phyloP scores from a whole-genome alignment of 1,140 invertebrate species.

The Drosophila ironensis region DNA sequence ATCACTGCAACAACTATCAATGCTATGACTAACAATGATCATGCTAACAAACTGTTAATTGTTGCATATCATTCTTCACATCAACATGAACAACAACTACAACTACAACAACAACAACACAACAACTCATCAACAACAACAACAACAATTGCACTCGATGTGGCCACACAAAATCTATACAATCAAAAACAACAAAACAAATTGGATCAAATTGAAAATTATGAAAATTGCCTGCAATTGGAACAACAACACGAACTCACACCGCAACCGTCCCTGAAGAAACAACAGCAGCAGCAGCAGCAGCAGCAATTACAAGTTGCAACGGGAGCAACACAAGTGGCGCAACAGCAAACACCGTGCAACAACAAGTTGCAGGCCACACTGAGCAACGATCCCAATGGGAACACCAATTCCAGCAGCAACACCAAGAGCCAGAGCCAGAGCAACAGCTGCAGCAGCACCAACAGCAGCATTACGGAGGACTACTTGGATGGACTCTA shows the following conservation, averaged over 20 bases:
- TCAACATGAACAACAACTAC: constrained; percentile 73
- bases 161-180: constrained; percentile 77
- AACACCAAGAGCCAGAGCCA: constrained; percentile 19
- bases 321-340: constrained; percentile 28
- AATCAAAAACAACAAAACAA: constrained; percentile 80
- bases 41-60: constrained; percentile 79
- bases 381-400: constrained; percentile 38
- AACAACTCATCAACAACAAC: constrained; percentile 40
- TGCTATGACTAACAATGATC: constrained; percentile 72
- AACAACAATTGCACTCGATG: constrained; percentile 67
- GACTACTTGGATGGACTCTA: constrained; percentile 70
- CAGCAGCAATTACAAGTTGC: constrained; percentile 14
- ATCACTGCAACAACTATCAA: constrained; percentile 17
- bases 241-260: constrained; percentile 55
- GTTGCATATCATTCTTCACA: constrained; percentile 81
- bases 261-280: too few species aligned
- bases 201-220: constrained; percentile 81
- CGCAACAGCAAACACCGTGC: constrained; percentile 58
- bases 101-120: constrained; percentile 23
- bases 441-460: constrained; percentile 4
- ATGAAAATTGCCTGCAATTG: constrained; percentile 72
- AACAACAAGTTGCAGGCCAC: constrained; percentile 48
- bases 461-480: constrained; percentile 40
- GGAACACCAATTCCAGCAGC: constrained; percentile 27
- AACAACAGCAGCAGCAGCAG: constrained; percentile 18